A percentile compares a stretch with the other conserved stretches of the same genome.
Conservation (phyloP, 2,888 invertebrate species). For the Argyra leucocephala region DNA sequence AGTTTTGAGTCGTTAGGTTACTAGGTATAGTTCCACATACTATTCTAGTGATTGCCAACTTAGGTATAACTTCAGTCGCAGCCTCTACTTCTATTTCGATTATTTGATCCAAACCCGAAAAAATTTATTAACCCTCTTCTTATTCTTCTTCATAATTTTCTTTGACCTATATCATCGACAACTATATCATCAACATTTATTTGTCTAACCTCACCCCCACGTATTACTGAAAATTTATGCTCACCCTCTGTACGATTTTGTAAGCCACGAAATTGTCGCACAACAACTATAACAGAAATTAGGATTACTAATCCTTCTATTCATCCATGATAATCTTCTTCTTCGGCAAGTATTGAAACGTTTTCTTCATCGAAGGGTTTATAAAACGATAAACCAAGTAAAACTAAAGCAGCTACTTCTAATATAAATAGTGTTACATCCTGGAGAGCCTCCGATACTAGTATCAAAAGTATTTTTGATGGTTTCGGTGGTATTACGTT, state of each 20-base stretch:
- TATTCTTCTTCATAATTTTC: too few species aligned
- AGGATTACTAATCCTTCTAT: slow-evolving; percentile 99
- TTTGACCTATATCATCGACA: slow-evolving; percentile 97
- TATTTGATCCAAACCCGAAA: too few species aligned
- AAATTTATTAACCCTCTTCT: too few species aligned
- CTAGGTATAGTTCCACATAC: too few species aligned
- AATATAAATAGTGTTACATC: slow-evolving; percentile 98
- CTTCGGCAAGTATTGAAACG: slow-evolving; percentile 55
- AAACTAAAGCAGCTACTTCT: slow-evolving; percentile 95
- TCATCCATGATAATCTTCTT: slow-evolving; percentile 96
- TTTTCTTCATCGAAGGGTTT: slow-evolving; percentile 61
- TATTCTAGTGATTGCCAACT: too few species aligned
- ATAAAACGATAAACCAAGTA: slow-evolving; percentile 92
- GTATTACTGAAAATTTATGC: slow-evolving; percentile 95
- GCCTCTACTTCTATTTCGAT: too few species aligned
- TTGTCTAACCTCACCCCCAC: slow-evolving; percentile 84
- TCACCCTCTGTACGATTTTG: slow-evolving; percentile 97
- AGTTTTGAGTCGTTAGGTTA: too few species aligned
- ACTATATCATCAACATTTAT: slow-evolving; percentile 94
- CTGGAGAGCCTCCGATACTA: slow-evolving; percentile 99
- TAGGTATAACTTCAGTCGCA: too few species aligned
- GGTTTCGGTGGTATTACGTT: slow-evolving; percentile 99
- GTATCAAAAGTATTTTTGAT: slow-evolving; percentile 94
- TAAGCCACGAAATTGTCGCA: slow-evolving; percentile 96
- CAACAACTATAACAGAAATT: slow-evolving; percentile 97